Percentiles rank a stretch among this genome's conserved stretches.
phyloP scores from a whole-genome alignment of 2,797 vertebrate species.

The Trematomus bernacchii region DNA sequence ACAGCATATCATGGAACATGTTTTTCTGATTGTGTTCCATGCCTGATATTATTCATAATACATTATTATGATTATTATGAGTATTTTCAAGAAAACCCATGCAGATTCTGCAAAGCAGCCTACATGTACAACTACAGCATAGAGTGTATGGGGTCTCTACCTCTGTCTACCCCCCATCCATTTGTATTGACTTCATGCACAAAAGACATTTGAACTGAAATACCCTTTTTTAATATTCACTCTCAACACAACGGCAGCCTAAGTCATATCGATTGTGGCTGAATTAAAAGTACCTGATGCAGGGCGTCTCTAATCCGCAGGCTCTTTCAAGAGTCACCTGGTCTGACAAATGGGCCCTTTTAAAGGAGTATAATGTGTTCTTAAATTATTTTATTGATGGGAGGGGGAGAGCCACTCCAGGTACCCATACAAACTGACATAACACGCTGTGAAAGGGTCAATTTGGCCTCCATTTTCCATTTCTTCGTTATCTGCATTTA shows the following conservation, averaged over 20 bases:
- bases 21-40: conserved; percentile 5
- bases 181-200: conserved; percentile 80
- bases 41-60: conserved; percentile 26
- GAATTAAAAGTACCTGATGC: conserved; percentile 92
- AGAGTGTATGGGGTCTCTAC: conserved; percentile 41
- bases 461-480: conserved; percentile 99
- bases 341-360: conserved; percentile 97
- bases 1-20: conserved; percentile 25
- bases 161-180: conserved; percentile 53
- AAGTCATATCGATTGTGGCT: conserved; percentile 87
- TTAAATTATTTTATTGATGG: conserved; percentile 98
- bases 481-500: conserved; percentile 93
- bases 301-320: conserved; percentile 89
- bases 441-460: conserved; percentile 98
- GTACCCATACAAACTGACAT: conserved; percentile 93
- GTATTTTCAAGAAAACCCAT: conserved; percentile 36
- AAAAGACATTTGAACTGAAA: conserved; percentile 80
- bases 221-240: conserved; percentile 85
- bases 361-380: conserved; percentile 99
- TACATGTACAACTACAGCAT: conserved; percentile 41
- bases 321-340: conserved; percentile 99
- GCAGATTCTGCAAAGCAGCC: conserved; percentile 31
- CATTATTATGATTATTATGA: conserved; percentile 37
- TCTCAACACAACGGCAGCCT: conserved; percentile 80
- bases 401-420: conserved; percentile 94